Conservation (phyloP, 30 jellyfish, hydroid and myxozoan species). For the Aurelia aurita region DNA sequence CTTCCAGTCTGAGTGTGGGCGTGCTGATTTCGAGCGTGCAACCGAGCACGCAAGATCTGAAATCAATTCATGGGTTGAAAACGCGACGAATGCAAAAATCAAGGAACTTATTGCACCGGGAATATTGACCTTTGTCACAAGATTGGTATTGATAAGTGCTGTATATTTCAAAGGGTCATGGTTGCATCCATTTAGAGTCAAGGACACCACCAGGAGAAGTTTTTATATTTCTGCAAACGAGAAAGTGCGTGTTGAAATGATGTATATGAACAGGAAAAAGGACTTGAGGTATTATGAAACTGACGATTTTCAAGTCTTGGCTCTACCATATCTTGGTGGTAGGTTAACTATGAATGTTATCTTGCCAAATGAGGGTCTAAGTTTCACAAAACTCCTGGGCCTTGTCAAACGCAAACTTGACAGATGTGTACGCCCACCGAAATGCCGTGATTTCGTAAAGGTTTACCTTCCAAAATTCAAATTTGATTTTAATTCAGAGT, state of each 20-base stretch:
- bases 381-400: slow-evolving; percentile 32
- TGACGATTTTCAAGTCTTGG: slow-evolving; percentile 48
- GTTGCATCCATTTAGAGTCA: slow-evolving; percentile 51
- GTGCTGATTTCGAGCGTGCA: slow-evolving; percentile 18
- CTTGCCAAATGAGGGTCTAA: slow-evolving; percentile 63
- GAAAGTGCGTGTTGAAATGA: slow-evolving; percentile 44
- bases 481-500: slow-evolving; percentile 31
- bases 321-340: slow-evolving; percentile 75
- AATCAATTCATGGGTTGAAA: slow-evolving; percentile 73
- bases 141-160: slow-evolving; percentile 83
- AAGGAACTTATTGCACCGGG: slow-evolving; percentile 65
- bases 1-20: slow-evolving; percentile 27
- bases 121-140: slow-evolving; percentile 41
- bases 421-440: slow-evolving; percentile 1
- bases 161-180: slow-evolving; percentile 87
- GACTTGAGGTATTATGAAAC: slow-evolving; percentile 26
- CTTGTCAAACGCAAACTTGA: background rate
- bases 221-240: slow-evolving; percentile 1
- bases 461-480: slow-evolving; percentile 79
- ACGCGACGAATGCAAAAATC: slow-evolving; percentile 73
- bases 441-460: slow-evolving; percentile 3
- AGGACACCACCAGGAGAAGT: background rate
- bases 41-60: slow-evolving; percentile 45
- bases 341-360: slow-evolving; percentile 67
- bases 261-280: slow-evolving; percentile 49